Evolutionary conservation across 2,797 vertebrate species (phyloP).

Genomic region (Gallinago solitaria): DNA sequence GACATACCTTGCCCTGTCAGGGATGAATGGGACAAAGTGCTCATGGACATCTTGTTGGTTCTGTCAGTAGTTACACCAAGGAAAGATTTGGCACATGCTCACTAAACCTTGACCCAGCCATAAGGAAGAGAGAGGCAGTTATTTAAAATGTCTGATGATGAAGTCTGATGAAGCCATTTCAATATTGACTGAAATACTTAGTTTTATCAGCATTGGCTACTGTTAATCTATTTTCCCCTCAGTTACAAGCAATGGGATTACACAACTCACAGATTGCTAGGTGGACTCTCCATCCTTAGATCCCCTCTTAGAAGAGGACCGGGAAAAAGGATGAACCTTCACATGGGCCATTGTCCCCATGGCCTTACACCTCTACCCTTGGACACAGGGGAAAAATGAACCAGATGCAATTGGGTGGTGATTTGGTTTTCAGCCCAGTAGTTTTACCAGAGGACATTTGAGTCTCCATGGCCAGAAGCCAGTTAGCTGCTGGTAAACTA

Average conservation of each 20-base stretch:
- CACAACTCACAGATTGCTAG: not conserved
- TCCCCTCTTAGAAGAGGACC: not conserved
- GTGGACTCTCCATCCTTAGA: not conserved
- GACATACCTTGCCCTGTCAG: not conserved
- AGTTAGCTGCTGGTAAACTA: not conserved
- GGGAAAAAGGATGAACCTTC: not conserved
- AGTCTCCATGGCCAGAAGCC: not conserved
- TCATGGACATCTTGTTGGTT: not conserved
- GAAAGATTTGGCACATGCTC: not conserved
- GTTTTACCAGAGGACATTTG: not conserved
- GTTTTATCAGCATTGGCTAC: not conserved
- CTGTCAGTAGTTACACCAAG: not conserved
- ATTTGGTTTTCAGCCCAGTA: conserved; percentile 5
- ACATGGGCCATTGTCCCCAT: rapidly evolving
- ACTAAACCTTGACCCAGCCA: not conserved
- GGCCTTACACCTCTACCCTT: not conserved
- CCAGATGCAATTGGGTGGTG: not conserved
- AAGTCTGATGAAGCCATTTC: not conserved
- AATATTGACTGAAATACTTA: not conserved
- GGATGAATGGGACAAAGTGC: not conserved
- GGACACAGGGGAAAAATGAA: not conserved
- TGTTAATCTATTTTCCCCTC: not conserved
- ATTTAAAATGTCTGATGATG: not conserved
- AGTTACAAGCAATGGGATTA: not conserved
- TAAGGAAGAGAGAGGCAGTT: not conserved